These are phyloP conservation scores for Malurus splendens DNA, from an alignment of 2,797 vertebrate genomes.

Conservation along the genomic window DNA sequence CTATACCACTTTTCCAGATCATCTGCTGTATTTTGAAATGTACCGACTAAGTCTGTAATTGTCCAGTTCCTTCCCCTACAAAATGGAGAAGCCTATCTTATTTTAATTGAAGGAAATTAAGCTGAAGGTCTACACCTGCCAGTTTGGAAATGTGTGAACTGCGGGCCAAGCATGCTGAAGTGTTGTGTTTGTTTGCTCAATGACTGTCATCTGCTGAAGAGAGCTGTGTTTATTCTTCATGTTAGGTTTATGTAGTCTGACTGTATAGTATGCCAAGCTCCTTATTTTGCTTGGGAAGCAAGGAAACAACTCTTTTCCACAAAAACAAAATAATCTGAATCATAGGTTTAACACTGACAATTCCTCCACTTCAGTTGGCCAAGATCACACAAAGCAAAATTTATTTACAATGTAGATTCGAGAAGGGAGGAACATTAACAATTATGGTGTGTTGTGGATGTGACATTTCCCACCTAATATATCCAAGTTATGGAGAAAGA, in stretches of 20 bases:
- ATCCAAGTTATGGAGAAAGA: neutral
- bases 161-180: neutral
- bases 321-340: neutral
- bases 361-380: neutral
- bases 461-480: neutral
- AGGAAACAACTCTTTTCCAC: neutral
- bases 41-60: neutral
- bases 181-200: neutral
- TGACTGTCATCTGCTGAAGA: neutral
- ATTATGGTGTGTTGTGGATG: neutral
- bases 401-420: neutral
- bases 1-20: neutral
- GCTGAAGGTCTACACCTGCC: neutral
- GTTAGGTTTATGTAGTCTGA: neutral
- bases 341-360: neutral
- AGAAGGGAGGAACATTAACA: neutral
- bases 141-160: neutral
- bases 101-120: neutral
- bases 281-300: neutral
- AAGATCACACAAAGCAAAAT: neutral
- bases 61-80: neutral
- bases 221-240: neutral
- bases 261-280: neutral
- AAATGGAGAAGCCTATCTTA: neutral
- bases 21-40: slow-evolving; percentile 8